Evolutionary conservation across 92 coral and sea anemone species (phyloP).

Genomic region (Parazoanthus darwini): DNA sequence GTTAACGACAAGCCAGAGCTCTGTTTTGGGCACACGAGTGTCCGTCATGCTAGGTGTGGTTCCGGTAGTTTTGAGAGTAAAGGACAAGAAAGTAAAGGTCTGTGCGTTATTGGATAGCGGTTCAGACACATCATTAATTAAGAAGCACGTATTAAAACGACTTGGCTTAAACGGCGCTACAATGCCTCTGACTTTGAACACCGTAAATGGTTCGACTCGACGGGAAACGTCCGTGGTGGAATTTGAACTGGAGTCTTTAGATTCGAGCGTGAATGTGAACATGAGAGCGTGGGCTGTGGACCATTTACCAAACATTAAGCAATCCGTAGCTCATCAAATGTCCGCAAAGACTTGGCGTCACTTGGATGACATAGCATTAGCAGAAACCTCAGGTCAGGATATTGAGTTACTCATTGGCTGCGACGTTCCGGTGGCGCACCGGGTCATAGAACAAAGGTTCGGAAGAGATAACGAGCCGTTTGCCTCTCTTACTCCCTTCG

Average conservation of each 20-base stretch:
- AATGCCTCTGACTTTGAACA: neutral
- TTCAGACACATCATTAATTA: neutral
- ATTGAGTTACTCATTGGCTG: neutral
- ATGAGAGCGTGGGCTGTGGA: neutral
- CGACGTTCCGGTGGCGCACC: neutral
- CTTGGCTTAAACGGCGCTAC: neutral
- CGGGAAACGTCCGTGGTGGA: neutral
- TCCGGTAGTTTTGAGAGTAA: neutral
- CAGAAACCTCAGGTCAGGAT: neutral
- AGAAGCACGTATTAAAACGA: neutral
- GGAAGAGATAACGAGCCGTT: neutral
- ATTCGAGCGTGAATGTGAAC: neutral
- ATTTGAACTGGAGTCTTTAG: no score
- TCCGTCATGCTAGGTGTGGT: neutral
- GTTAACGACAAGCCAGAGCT: neutral
- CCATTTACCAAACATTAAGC: neutral
- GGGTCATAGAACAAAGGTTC: neutral
- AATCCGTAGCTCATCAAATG: neutral
- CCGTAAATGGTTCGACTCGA: neutral
- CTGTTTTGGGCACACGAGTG: neutral
- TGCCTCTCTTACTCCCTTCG: neutral
- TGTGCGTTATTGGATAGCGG: neutral
- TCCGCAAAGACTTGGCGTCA: neutral
- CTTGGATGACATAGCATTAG: neutral
- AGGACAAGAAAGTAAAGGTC: neutral